Conservation (phyloP, 2,113 vertebrate species). For the Ceuthmochares aereus region DNA sequence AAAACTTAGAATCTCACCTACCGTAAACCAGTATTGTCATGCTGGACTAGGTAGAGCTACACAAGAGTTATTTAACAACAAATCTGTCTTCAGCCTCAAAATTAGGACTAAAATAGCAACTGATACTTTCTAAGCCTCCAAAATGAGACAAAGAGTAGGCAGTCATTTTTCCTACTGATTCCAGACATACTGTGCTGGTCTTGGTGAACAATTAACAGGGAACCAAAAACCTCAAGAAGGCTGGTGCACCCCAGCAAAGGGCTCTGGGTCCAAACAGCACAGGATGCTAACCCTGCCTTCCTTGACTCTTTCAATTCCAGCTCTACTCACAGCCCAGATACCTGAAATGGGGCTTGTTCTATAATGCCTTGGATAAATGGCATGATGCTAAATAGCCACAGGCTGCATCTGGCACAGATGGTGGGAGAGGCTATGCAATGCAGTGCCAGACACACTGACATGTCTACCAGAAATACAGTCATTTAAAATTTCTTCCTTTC, state of each 20-base stretch:
- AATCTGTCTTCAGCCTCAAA: background rate
- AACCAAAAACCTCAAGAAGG: background rate
- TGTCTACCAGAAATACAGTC: background rate
- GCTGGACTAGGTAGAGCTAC: background rate
- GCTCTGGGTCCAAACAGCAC: background rate
- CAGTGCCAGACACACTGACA: background rate
- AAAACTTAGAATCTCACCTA: background rate
- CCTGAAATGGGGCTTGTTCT: background rate
- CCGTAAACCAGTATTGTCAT: background rate
- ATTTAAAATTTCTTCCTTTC: background rate
- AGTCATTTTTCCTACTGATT: background rate
- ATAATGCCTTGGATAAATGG: background rate
- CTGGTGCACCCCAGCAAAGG: background rate
- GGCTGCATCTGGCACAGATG: background rate
- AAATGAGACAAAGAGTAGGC: background rate
- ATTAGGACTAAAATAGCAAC: background rate
- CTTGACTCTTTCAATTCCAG: background rate
- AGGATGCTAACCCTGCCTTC: background rate
- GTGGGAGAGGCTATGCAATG: background rate
- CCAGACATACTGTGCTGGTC: background rate
- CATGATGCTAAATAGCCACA: background rate
- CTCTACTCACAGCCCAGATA: background rate
- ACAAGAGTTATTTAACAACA: background rate
- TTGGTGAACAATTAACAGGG: background rate
- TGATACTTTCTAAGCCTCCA: background rate